Evolutionary conservation across 2,888 invertebrate species (phyloP).

Genomic region (Amphiduros pacificus): DNA sequence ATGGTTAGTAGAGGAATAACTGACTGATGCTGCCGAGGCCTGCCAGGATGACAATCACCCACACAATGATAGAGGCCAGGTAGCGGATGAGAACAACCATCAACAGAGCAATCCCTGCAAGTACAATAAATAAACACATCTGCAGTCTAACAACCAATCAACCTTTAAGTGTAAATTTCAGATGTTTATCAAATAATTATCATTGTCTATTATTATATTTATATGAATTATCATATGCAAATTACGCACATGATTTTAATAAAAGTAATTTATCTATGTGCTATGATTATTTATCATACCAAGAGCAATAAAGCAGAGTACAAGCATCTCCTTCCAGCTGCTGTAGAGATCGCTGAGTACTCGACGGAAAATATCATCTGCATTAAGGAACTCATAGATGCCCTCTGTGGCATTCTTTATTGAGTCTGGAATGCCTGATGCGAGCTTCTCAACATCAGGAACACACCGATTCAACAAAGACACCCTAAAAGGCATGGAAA

Average conservation of each 20-base stretch:
- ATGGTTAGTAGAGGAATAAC: too few relatives aligned
- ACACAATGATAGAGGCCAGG: slow-evolving; percentile 80
- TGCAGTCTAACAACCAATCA: too few relatives aligned
- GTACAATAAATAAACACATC: not conserved
- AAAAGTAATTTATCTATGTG: too few relatives aligned
- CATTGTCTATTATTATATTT: too few relatives aligned
- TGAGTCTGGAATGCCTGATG: slow-evolving; percentile 17
- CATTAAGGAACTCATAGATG: slow-evolving; percentile 75
- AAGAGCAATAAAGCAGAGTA: slow-evolving; percentile 78
- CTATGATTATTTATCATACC: slow-evolving; percentile 65
- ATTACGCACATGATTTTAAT: too few relatives aligned
- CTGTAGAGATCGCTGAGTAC: slow-evolving; percentile 84
- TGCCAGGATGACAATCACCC: slow-evolving; percentile 83
- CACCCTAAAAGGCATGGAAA: slow-evolving; percentile 66
- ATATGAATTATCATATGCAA: too few relatives aligned
- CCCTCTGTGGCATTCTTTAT: slow-evolving; percentile 69
- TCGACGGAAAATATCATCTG: slow-evolving; percentile 86
- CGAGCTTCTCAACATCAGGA: slow-evolving; percentile 61
- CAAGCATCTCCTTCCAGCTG: slow-evolving; percentile 83
- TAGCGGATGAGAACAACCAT: slow-evolving; percentile 83
- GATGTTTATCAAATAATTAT: too few relatives aligned
- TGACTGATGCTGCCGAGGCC: slow-evolving; percentile 74
- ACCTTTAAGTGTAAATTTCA: too few relatives aligned
- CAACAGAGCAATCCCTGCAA: slow-evolving; percentile 77
- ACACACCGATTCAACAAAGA: slow-evolving; percentile 86